These are phyloP conservation scores for Sphaeramia orbicularis DNA, from an alignment of 2,797 vertebrate species.

Conservation along the genomic window DNA sequence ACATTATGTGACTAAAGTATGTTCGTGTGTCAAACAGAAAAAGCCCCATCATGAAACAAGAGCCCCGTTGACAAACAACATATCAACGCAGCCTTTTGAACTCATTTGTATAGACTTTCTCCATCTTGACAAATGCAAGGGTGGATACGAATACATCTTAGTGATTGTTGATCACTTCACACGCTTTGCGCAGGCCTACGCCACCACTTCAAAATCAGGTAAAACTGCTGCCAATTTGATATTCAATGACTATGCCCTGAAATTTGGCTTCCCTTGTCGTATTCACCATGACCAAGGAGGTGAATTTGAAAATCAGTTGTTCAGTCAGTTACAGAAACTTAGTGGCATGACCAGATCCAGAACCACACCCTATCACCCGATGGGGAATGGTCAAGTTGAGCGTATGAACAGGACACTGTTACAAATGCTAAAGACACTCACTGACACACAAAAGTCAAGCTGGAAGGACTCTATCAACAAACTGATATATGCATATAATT, in stretches of 20 bases:
- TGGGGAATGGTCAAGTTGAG: conserved; percentile 32
- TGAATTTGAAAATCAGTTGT: conserved; percentile 5
- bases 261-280: not conserved
- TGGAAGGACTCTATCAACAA: too few species aligned
- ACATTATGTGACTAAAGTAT: conserved; percentile 5
- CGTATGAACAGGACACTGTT: conserved; percentile 19
- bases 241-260: not conserved
- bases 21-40: conserved; percentile 4
- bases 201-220: conserved; percentile 2
- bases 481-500: too few species aligned
- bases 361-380: conserved; percentile 28
- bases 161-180: conserved; percentile 18
- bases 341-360: not conserved
- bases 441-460: conserved; percentile 4
- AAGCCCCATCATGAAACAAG: not conserved
- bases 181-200: conserved; percentile 12
- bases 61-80: conserved; percentile 4
- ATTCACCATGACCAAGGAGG: not conserved
- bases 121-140: conserved; percentile 20
- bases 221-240: not conserved
- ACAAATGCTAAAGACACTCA: conserved; percentile 38
- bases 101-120: conserved; percentile 17
- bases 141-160: conserved; percentile 16
- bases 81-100: conserved; percentile 18
- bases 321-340: not conserved